A percentile compares a stretch with the other conserved stretches of the same genome.
phyloP scores from a whole-genome alignment of 2,797 vertebrate species.

The Pelodytes ibericus region DNA sequence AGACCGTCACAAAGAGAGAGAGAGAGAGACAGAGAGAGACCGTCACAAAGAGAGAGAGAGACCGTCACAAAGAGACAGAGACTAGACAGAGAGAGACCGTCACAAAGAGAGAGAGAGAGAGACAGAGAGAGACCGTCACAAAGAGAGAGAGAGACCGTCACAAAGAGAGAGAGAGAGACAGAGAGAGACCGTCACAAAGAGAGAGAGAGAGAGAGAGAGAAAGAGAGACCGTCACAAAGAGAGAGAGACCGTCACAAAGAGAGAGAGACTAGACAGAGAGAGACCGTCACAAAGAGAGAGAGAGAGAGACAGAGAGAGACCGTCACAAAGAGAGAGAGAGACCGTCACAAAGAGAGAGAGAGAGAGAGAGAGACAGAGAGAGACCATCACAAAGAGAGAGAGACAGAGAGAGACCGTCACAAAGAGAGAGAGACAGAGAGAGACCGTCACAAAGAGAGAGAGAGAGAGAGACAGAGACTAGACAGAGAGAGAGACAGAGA shows the following conservation, averaged over 20 bases:
- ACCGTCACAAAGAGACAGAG: too few species aligned
- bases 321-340: too few species aligned
- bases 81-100: too few species aligned
- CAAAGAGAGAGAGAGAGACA: not conserved
- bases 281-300: not conserved
- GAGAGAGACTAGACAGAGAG: not conserved
- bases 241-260: not conserved
- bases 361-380: too few species aligned
- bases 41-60: too few species aligned
- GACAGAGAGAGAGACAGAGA: not conserved
- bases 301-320: not conserved
- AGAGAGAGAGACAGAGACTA: not conserved
- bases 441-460: not conserved
- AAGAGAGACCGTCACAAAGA: not conserved
- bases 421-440: not conserved
- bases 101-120: not conserved
- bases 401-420: too few species aligned
- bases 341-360: too few species aligned
- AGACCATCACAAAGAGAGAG: too few species aligned
- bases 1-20: too few species aligned
- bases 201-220: not conserved
- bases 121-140: too few species aligned
- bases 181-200: not conserved
- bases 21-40: too few species aligned
- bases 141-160: not conserved